Conservation (phyloP, 2,113 vertebrate species). For the Trichechus manatus region DNA sequence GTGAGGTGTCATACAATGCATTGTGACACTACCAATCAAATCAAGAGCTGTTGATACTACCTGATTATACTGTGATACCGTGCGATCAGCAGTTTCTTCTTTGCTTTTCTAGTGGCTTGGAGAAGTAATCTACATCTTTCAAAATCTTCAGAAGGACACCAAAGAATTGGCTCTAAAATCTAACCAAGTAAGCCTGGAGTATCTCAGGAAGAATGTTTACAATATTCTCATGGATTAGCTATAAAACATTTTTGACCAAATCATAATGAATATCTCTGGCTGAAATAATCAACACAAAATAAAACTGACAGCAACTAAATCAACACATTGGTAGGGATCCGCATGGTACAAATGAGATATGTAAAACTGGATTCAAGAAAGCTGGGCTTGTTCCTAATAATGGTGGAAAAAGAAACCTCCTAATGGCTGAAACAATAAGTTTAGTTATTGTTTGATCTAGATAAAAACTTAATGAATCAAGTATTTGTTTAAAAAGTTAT, state of each 20-base stretch:
- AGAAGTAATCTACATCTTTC: neutral
- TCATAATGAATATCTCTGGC: conserved; percentile 34
- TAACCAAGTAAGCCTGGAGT: neutral
- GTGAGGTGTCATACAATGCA: neutral
- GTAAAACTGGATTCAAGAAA: neutral
- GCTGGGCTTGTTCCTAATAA: neutral
- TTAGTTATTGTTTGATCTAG: neutral
- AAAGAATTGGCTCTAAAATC: conserved; percentile 24
- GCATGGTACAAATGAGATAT: neutral
- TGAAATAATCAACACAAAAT: conserved; percentile 59
- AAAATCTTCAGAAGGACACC: conserved; percentile 6
- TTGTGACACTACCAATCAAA: conserved; percentile 15
- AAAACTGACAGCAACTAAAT: conserved; percentile 49
- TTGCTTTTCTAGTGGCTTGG: neutral
- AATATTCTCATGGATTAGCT: conserved; percentile 52
- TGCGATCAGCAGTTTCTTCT: neutral
- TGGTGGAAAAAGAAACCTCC: conserved; percentile 11
- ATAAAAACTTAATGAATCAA: conserved; percentile 3
- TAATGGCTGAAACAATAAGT: neutral
- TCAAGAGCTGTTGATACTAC: neutral
- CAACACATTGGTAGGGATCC: neutral
- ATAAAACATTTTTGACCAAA: neutral
- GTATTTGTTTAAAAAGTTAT: conserved; percentile 22
- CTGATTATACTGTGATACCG: neutral
- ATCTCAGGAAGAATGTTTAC: conserved; percentile 36